These are phyloP conservation scores for Xanthia togata DNA, from an alignment of 2,888 invertebrate genomes.

Conservation along the genomic window DNA sequence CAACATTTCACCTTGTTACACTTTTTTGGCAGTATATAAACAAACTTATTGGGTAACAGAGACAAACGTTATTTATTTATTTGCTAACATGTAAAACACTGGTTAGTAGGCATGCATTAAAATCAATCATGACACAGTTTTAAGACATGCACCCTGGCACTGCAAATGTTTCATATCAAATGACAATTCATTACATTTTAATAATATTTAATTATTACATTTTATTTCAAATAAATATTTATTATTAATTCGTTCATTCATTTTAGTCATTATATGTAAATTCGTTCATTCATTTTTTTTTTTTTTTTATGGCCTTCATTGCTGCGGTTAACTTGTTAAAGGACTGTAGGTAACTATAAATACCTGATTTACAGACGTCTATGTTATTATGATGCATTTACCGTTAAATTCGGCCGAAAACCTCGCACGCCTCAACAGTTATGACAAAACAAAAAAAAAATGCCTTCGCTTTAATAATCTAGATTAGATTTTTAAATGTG, in stretches of 20 bases:
- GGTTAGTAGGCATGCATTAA: too few relatives aligned
- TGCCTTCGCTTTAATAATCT: background rate
- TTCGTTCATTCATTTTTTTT: too few relatives aligned
- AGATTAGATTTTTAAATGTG: slow-evolving; percentile 20
- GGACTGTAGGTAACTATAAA: background rate
- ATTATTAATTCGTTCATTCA: too few relatives aligned
- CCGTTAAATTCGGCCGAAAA: background rate
- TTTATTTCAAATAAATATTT: too few relatives aligned
- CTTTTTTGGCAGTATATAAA: slow-evolving; percentile 6
- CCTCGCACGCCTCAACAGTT: background rate
- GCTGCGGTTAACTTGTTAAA: background rate
- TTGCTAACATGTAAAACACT: too few relatives aligned
- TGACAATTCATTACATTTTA: too few relatives aligned
- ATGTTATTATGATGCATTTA: background rate
- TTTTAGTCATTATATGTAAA: too few relatives aligned
- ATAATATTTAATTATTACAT: too few relatives aligned
- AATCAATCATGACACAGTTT: too few relatives aligned
- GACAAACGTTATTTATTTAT: too few relatives aligned
- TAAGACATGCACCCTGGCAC: too few relatives aligned
- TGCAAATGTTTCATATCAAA: too few relatives aligned
- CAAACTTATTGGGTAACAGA: background rate
- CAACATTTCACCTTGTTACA: slow-evolving; percentile 47
- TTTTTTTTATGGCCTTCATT: background rate
- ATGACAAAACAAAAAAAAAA: background rate
- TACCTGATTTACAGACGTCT: background rate